Evolutionary conservation across 2,888 invertebrate genomes (phyloP).

Genomic region (Drosophila meridionalis): DNA sequence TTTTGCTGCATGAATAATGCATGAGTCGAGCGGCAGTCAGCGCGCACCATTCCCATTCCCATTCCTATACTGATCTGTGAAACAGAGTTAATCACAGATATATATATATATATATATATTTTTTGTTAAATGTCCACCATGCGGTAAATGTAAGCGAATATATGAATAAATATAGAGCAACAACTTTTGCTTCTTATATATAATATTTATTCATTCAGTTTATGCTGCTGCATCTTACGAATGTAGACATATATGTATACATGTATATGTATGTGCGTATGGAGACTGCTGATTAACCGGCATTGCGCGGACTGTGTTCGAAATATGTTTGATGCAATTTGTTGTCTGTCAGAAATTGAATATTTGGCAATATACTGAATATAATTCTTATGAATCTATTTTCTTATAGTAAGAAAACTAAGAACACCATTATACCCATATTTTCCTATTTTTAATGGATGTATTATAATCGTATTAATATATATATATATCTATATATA

Average conservation of each 20-base stretch:
- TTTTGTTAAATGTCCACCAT: constrained; percentile 17
- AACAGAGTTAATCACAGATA: constrained; percentile 3
- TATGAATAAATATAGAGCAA: constrained; percentile 3
- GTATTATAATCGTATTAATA: too few species aligned
- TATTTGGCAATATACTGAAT: too few species aligned
- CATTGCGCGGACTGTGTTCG: too few species aligned
- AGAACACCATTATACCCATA: too few species aligned
- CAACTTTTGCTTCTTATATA: background rate
- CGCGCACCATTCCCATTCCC: background rate
- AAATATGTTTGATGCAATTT: too few species aligned
- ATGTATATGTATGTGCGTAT: background rate
- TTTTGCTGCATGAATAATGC: constrained; percentile 68
- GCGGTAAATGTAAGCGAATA: background rate
- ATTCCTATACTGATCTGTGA: background rate
- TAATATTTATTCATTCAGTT: background rate
- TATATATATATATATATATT: constrained; percentile 1
- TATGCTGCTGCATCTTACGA: background rate
- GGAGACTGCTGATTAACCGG: too few species aligned
- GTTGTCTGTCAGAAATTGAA: too few species aligned
- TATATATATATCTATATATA: too few species aligned
- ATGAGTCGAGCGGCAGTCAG: constrained; percentile 30
- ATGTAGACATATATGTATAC: background rate
- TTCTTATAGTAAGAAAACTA: too few species aligned
- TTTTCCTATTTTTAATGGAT: too few species aligned
- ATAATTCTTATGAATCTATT: too few species aligned